phyloP scores from a whole-genome alignment of 2,797 vertebrate genomes.

The Alca torda region DNA sequence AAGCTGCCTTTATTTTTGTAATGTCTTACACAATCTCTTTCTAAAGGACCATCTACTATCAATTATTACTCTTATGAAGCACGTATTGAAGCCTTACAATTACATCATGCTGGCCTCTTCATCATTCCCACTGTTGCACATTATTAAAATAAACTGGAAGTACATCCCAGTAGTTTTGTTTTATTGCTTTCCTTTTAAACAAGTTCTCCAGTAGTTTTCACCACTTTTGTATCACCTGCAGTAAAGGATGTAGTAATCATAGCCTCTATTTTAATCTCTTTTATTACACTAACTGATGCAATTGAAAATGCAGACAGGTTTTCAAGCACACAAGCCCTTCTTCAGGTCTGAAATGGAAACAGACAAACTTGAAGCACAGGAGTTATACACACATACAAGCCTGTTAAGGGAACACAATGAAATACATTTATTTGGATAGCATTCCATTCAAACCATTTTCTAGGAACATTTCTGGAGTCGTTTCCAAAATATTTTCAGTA shows the following conservation, averaged over 20 bases:
- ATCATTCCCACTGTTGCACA: not conserved
- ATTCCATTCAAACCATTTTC: not conserved
- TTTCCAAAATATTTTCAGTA: not conserved
- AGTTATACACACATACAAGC: not conserved
- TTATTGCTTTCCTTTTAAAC: not conserved
- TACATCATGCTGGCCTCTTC: not conserved
- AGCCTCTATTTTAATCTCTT: not conserved
- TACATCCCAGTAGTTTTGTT: not conserved
- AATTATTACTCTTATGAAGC: not conserved
- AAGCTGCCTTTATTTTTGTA: not conserved
- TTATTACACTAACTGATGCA: not conserved
- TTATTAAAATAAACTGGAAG: not conserved
- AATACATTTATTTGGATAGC: not conserved
- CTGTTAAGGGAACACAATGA: not conserved
- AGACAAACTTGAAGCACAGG: not conserved
- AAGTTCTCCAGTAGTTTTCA: not conserved
- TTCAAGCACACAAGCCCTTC: not conserved
- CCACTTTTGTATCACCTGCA: not conserved
- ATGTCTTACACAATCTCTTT: not conserved
- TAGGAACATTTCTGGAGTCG: not conserved
- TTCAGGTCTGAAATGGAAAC: not conserved
- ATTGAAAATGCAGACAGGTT: not conserved
- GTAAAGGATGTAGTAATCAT: not conserved
- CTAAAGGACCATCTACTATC: not conserved
- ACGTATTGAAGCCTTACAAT: not conserved